Evolutionary conservation across 2,888 invertebrate species (phyloP), one percentile per base, ranked within the genome.

Genomic region (Drosophila pullipes): DNA sequence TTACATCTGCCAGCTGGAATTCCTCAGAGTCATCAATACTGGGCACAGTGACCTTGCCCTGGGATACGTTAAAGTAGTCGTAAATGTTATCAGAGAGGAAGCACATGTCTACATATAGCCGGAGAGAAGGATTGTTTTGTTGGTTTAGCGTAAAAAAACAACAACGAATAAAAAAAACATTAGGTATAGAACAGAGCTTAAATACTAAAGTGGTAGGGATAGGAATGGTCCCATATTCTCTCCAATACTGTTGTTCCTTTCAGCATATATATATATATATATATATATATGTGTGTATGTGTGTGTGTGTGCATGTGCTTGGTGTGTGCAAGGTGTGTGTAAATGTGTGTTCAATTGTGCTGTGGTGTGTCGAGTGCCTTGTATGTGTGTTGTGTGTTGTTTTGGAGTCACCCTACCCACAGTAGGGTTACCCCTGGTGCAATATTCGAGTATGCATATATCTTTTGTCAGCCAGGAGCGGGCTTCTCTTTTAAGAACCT

Each of bases 1-100:
- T 97, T 97, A 98, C 98, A 95, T 98, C 97, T 91, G 97, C 97
- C 91, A 97, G 95, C 76, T 78, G 37, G 95, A 96, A 97, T 96
- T 99, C 99, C 94, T 99, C 99, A 93, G 95, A 96, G 94, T 99
- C 99, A 95, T 99, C 98, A 91, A 99, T 96, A 94, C 96, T 96
- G 92, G 99, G 98, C 94, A 99, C 99, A 92, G 96, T 97, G 93
- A 96, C 96, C 96, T 98, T 98, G 95, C 99, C 99, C 96, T 99
- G 99, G 92, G 99, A 95, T 93, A 98, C 97, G 96, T 96, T 97
- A 95, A 95, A 94, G 96, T 99, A 99, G 95, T 98, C 97, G 95
- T 97, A 95, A 95, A 98, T 96, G 95, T 98, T 96, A 94, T 98
- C 95, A 91, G 96, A 95, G 93, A 99, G 96, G 91, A 95, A 92